Conservation (phyloP, 2,113 vertebrate genomes). For the Columbina picui region DNA sequence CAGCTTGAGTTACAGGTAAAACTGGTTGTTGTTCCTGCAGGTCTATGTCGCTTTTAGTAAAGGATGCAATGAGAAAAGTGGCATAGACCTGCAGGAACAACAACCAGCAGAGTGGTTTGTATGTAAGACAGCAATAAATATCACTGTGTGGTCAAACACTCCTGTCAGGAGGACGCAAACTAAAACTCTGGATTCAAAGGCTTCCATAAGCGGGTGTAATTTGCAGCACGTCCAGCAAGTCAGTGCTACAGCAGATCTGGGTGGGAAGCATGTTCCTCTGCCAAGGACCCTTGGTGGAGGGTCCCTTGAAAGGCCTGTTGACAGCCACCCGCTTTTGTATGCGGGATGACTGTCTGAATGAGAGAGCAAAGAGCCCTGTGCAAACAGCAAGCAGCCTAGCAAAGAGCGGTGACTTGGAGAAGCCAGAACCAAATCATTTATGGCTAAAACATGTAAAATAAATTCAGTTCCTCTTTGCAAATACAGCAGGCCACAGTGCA, state of each 20-base stretch:
- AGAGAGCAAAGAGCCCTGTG: not conserved
- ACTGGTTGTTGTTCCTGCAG: not conserved
- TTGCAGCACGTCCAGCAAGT: not conserved
- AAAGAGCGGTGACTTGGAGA: not conserved
- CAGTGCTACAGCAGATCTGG: not conserved
- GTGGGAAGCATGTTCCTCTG: not conserved
- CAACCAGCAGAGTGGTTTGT: not conserved
- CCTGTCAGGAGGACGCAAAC: not conserved
- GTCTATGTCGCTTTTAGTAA: not conserved
- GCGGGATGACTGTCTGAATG: fast-evolving
- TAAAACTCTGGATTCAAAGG: not conserved
- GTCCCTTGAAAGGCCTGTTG: not conserved
- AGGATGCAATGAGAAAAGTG: not conserved
- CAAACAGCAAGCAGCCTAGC: not conserved
- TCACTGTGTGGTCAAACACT: not conserved
- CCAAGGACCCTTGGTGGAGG: not conserved
- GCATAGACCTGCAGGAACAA: too few relatives aligned
- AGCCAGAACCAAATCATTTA: not conserved
- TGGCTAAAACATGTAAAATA: not conserved
- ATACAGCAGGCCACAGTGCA: not conserved
- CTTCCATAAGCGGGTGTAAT: not conserved
- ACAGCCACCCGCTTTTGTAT: not conserved
- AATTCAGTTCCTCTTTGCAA: not conserved
- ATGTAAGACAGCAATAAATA: not conserved
- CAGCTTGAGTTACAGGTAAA: not conserved